Evolutionary conservation across 2,113 vertebrate species (phyloP).

Genomic region (Catagonus wagneri): DNA sequence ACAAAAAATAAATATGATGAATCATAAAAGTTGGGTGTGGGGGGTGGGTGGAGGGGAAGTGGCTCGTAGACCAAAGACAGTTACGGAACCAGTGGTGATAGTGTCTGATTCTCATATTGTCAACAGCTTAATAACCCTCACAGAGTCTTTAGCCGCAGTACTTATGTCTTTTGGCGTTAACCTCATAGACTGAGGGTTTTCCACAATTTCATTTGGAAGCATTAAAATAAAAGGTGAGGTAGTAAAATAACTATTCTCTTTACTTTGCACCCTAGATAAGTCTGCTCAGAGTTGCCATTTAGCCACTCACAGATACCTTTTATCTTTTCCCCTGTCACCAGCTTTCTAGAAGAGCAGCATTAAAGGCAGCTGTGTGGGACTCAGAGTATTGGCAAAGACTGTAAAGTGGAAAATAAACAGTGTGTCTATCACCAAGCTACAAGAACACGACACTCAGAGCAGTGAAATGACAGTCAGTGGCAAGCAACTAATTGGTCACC

Average conservation of each 20-base stretch:
- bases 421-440: slow-evolving; percentile 29
- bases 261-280: slow-evolving; percentile 64
- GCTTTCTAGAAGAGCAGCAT: slow-evolving; percentile 12
- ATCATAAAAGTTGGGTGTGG: slow-evolving; percentile 93
- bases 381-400: neutral
- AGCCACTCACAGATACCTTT: slow-evolving; percentile 33
- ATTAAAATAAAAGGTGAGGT: slow-evolving; percentile 60
- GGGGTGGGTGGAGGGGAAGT: slow-evolving; percentile 86
- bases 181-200: slow-evolving; percentile 42
- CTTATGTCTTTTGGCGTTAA: slow-evolving; percentile 80
- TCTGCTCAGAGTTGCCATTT: slow-evolving; percentile 42
- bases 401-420: slow-evolving; percentile 53
- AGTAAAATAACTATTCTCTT: slow-evolving; percentile 42
- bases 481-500: slow-evolving; percentile 50
- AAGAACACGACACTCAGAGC: slow-evolving; percentile 32
- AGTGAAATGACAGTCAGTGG: slow-evolving; percentile 49
- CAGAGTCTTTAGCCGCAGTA: slow-evolving; percentile 80
- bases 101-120: slow-evolving; percentile 92
- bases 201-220: slow-evolving; percentile 63
- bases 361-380: neutral
- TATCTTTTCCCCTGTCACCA: slow-evolving; percentile 46
- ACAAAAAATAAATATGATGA: slow-evolving; percentile 99
- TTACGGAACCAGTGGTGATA: slow-evolving; percentile 95
- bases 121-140: slow-evolving; percentile 93
- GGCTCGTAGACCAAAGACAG: slow-evolving; percentile 96